phyloP scores from a whole-genome alignment of 2,888 invertebrate genomes.

The Watsonalla binaria region DNA sequence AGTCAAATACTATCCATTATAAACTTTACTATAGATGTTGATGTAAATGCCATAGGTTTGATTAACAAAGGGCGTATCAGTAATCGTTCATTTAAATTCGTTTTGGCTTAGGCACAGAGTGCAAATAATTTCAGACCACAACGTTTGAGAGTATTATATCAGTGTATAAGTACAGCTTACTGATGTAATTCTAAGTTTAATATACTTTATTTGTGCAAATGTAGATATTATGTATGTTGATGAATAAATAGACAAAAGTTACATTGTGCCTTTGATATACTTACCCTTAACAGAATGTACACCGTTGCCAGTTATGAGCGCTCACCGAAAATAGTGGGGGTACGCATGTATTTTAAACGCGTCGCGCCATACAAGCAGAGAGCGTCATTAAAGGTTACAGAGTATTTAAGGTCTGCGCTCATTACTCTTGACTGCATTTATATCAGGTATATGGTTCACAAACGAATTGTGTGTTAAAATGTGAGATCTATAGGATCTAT shows the following conservation, averaged over 20 bases:
- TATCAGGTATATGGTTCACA: no score
- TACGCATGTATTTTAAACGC: no score
- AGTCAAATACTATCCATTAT: constrained; percentile 47
- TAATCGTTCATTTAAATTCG: constrained; percentile 16
- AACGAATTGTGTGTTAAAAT: no score
- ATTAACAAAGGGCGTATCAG: constrained; percentile 23
- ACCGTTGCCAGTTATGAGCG: constrained; percentile 17
- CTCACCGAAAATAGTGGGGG: no score
- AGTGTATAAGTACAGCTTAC: constrained; percentile 54
- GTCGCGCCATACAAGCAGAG: no score
- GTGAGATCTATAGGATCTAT: no score
- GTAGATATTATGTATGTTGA: constrained; percentile 79
- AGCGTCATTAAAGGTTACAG: no score
- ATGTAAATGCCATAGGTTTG: constrained; percentile 50
- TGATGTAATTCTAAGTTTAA: constrained; percentile 70
- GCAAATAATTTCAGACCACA: constrained; percentile 47
- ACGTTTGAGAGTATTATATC: constrained; percentile 59
- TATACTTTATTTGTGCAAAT: constrained; percentile 73
- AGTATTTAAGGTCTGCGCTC: not conserved
- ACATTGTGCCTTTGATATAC: constrained; percentile 30
- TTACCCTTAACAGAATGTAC: constrained; percentile 15
- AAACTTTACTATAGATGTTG: constrained; percentile 53
- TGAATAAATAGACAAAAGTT: constrained; percentile 76
- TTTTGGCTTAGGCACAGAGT: constrained; percentile 40
- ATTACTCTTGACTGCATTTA: no score